Conservation (phyloP, 2,888 invertebrate species). For the Alcis repandata region DNA sequence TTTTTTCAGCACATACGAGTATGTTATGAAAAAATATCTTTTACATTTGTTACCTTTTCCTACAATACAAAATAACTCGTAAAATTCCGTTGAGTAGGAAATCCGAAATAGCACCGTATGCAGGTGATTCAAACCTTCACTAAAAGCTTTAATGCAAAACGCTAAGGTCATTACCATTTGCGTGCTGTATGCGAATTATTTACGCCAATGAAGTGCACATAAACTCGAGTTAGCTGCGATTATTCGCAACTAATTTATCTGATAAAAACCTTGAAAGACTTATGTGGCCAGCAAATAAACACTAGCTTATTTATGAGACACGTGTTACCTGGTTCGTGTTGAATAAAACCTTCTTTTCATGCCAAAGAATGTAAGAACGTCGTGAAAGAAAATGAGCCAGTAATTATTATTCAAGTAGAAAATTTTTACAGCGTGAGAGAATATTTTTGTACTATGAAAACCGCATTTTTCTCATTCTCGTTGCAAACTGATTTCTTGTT, state of each 20-base stretch:
- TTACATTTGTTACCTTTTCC: neutral
- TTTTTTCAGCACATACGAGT: too few species aligned
- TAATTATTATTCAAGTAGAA: neutral
- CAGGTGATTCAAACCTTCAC: neutral
- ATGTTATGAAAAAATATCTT: too few species aligned
- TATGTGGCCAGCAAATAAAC: conserved; percentile 50
- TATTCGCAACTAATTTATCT: conserved; percentile 62
- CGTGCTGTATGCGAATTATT: conserved; percentile 69
- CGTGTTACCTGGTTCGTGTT: conserved; percentile 28
- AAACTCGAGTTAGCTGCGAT: conserved; percentile 63
- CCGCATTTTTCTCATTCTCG: too few species aligned
- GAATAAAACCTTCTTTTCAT: conserved; percentile 23
- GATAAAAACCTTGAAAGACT: conserved; percentile 55
- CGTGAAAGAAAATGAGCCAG: neutral
- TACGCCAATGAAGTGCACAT: conserved; percentile 64
- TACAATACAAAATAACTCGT: neutral
- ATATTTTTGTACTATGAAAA: too few species aligned
- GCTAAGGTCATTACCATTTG: conserved; percentile 60
- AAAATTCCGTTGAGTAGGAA: neutral
- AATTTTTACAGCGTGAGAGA: too few species aligned
- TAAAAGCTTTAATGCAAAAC: conserved; percentile 25
- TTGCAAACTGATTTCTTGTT: too few species aligned
- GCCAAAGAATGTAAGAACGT: neutral
- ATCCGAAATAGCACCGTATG: neutral
- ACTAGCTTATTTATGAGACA: conserved; percentile 45